phyloP scores from a whole-genome alignment of 2,113 vertebrate species.

The Indri indri region DNA sequence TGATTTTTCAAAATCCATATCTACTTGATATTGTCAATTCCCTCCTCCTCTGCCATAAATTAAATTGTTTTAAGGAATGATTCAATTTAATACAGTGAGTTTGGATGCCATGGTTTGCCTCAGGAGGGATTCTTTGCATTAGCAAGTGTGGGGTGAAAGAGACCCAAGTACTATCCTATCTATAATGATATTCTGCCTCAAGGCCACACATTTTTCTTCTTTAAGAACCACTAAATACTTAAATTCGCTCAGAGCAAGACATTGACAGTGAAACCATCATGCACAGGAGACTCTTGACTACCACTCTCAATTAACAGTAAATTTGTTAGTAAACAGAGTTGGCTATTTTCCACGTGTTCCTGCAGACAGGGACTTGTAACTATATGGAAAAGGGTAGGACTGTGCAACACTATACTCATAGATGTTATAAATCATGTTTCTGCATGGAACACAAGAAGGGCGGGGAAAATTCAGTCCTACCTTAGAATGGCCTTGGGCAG shows the following conservation, averaged over 20 bases:
- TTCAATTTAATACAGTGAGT: background rate
- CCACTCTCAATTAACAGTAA: background rate
- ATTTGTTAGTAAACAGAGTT: background rate
- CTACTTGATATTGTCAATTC: background rate
- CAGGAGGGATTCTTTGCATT: background rate
- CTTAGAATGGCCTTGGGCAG: constrained; percentile 32
- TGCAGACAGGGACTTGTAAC: background rate
- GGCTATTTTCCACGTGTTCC: background rate
- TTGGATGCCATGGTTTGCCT: background rate
- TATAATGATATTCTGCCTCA: background rate
- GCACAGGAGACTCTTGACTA: background rate
- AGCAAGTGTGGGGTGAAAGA: background rate
- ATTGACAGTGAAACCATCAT: background rate
- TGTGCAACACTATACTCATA: background rate
- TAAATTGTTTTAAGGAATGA: constrained; percentile 9
- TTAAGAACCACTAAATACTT: background rate
- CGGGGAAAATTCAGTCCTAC: background rate
- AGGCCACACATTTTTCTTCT: background rate
- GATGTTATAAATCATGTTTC: background rate
- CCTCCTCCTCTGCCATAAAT: constrained; percentile 1
- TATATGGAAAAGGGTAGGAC: background rate
- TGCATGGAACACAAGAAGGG: background rate
- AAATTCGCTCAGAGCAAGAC: background rate
- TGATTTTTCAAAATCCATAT: background rate
- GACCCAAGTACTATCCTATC: background rate